phyloP scores from a whole-genome alignment of 1,140 invertebrate genomes.

The Megathymus violae region DNA sequence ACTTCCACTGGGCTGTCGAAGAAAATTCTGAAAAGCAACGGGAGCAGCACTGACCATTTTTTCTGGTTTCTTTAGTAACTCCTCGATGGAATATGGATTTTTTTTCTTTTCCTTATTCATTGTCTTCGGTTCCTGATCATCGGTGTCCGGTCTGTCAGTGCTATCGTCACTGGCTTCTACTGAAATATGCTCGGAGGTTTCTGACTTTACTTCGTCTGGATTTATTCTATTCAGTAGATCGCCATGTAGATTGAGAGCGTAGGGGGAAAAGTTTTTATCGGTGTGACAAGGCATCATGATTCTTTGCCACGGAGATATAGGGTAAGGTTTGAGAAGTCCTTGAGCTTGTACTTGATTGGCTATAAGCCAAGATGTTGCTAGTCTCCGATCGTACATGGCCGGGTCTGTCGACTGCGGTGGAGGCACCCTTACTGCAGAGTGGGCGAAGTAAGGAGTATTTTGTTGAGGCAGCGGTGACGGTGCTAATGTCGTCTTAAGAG shows the following conservation, averaged over 20 bases:
- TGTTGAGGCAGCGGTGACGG: constrained; percentile 60
- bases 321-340: constrained; percentile 73
- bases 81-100: constrained; percentile 94
- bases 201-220: constrained; percentile 75
- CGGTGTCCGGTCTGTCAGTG: constrained; percentile 85
- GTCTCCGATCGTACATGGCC: constrained; percentile 75
- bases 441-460: constrained; percentile 74
- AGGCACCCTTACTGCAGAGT: constrained; percentile 65
- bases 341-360: constrained; percentile 80
- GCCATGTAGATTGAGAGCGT: constrained; percentile 65
- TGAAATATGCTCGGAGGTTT: constrained; percentile 75
- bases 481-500: constrained; percentile 63
- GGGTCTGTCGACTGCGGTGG: constrained; percentile 61
- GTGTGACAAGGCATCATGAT: constrained; percentile 82
- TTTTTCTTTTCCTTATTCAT: constrained; percentile 85
- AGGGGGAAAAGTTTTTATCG: constrained; percentile 74
- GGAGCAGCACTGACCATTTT: constrained; percentile 75
- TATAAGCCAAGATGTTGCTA: constrained; percentile 85
- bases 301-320: constrained; percentile 82
- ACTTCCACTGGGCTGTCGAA: constrained; percentile 75
- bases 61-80: constrained; percentile 91
- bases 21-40: constrained; percentile 65
- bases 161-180: constrained; percentile 86
- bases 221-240: constrained; percentile 69
- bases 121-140: constrained; percentile 78